Evolutionary conservation across 2,888 invertebrate species (phyloP), one percentile per base, ranked within the genome.

Genomic region (Coelinius sp.): DNA sequence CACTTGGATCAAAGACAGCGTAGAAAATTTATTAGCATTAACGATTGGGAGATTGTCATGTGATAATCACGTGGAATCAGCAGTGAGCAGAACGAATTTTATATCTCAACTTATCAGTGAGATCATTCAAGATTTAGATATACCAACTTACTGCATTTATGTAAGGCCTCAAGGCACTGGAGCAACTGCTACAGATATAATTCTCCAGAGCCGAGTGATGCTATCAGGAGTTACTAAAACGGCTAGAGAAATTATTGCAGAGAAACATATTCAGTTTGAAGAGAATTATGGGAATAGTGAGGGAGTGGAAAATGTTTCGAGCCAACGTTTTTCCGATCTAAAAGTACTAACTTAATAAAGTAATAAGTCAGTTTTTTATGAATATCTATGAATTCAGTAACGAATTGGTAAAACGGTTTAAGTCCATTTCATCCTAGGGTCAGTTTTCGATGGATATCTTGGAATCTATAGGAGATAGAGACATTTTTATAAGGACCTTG

Each of bases 1-100:
- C 24, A 80, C 79, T 3, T 84, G 82, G 80, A 73, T 81, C 1
- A 81, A 78, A 41, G 76, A 79, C 31, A 82, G 82, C 35, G 35
- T 79, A 6, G 80, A 81, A n/a, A 73, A 81, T 79, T 76, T 81
- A 20, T 70, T 81, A 14, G 78, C 79, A 10, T 68, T 82, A 6
- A 79, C 79, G 65, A 71, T 80, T 25, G 78, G 76, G 14, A 77
- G 49, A 56, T 38, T 12, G 35, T 14, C 25, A 17, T 52, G 69
- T 6, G 70, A 75, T 6, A 74, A 38, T 49, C 44, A 24, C 12
- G 7, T 27, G 2, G 79, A 80, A 66, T 73, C 77, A 10, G 67
- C 53, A 10, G 63, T 17, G n/a, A 79, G 76, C 64, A 76, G 66
- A 68, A 44, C 77, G 12, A 68, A 75, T 10, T 80, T 81, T 64